Percentiles rank a stretch among this genome's conserved stretches.
Conservation (phyloP, 2,113 vertebrate genomes). For the Rutilus rutilus region DNA sequence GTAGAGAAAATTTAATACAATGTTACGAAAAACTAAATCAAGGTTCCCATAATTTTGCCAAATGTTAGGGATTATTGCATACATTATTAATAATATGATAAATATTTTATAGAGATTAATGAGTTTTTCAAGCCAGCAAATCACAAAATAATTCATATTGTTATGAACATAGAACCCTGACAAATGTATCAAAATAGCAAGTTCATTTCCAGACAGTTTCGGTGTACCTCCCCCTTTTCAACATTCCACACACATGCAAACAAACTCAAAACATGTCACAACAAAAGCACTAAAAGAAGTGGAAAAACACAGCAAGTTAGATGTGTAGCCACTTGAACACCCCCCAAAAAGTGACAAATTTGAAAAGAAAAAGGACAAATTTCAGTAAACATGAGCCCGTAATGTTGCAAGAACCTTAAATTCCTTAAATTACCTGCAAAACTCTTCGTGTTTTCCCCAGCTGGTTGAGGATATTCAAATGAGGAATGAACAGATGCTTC, state of each 20-base stretch:
- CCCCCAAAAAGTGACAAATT: background rate
- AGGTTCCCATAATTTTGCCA: background rate
- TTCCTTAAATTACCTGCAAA: slow-evolving; percentile 13
- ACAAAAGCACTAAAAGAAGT: background rate
- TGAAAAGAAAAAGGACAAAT: background rate
- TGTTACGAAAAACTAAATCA: background rate
- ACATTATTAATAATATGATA: no score
- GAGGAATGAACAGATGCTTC: slow-evolving; percentile 7
- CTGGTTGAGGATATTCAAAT: background rate
- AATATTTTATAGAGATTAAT: background rate
- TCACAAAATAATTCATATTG: background rate
- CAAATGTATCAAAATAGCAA: background rate
- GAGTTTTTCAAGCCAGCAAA: background rate
- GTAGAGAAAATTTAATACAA: background rate
- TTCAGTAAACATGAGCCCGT: background rate
- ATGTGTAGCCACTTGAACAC: background rate
- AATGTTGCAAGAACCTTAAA: background rate
- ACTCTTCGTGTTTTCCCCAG: background rate
- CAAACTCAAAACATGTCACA: background rate
- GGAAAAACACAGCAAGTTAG: background rate
- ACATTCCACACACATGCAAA: background rate
- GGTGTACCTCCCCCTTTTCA: background rate
- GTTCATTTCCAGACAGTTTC: background rate
- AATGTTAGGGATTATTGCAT: background rate
- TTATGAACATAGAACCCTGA: background rate